Percentiles rank a stretch among this genome's conserved stretches.
Evolutionary conservation across 2,888 invertebrate genomes (phyloP).

Genomic region (Drosophila meridionalis): DNA sequence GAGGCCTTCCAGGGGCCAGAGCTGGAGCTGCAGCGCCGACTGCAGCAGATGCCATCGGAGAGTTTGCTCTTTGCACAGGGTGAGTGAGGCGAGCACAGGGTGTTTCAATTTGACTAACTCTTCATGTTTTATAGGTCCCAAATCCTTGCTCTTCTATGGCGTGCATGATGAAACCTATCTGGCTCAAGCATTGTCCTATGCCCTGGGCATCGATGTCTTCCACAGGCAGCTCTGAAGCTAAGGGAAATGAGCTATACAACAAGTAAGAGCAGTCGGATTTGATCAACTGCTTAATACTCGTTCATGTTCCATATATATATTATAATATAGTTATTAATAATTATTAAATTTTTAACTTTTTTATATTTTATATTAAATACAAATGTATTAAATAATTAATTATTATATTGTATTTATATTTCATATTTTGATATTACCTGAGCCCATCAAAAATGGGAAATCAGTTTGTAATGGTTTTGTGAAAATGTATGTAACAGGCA

Average conservation of each 20-base stretch:
- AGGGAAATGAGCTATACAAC: no score
- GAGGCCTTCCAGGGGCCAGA: conserved; percentile 27
- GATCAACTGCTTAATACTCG: background rate
- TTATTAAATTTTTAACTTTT: no score
- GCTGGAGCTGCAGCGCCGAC: conserved; percentile 25
- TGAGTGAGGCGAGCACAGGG: conserved; percentile 28
- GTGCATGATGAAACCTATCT: conserved; percentile 96
- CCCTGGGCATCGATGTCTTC: conserved; percentile 88
- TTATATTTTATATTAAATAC: no score
- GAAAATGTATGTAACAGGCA: no score
- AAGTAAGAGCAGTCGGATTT: background rate
- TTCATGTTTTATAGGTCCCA: conserved; percentile 88
- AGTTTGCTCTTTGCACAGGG: conserved; percentile 67
- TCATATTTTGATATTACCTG: no score
- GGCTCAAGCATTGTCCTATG: conserved; percentile 92
- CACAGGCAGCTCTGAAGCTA: background rate
- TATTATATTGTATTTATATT: no score
- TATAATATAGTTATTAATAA: no score
- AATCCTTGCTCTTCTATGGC: conserved; percentile 93
- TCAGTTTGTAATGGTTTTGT: no score
- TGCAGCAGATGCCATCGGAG: conserved; percentile 59
- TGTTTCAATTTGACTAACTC: background rate
- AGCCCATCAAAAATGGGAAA: no score
- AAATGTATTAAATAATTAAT: background rate
- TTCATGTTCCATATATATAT: no score